Conservation (phyloP, 30 jellyfish, hydroid and myxozoan species). For the Hydractinia symbiolongicarpus region DNA sequence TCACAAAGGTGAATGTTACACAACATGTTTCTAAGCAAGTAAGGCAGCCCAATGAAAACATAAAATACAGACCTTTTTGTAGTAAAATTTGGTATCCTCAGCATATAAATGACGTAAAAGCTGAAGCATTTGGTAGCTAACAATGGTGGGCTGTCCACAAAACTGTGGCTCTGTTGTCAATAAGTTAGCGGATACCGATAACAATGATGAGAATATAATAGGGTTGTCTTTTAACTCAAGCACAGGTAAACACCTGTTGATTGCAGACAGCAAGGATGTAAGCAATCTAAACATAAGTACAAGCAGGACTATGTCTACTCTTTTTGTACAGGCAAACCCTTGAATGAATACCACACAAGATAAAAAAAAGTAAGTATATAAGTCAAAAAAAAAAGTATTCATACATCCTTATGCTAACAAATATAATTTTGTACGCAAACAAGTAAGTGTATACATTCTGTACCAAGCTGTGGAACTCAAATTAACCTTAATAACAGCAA, state of each 20-base stretch:
- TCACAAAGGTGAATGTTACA: too few species aligned
- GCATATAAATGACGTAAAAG: slow-evolving; percentile 59
- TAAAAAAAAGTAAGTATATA: too few species aligned
- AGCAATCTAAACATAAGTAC: neutral
- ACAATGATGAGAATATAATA: neutral
- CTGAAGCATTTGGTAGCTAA: slow-evolving; percentile 43
- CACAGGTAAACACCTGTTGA: slow-evolving; percentile 12
- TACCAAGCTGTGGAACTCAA: too few species aligned
- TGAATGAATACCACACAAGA: too few species aligned
- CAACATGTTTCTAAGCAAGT: too few species aligned
- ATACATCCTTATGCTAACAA: too few species aligned
- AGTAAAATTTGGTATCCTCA: slow-evolving; percentile 41
- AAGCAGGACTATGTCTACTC: neutral
- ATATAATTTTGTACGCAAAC: too few species aligned
- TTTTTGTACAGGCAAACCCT: neutral
- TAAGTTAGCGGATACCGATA: slow-evolving; percentile 4
- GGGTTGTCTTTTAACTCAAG: neutral
- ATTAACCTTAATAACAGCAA: too few species aligned
- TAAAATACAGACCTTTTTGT: slow-evolving; percentile 25
- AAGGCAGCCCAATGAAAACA: neutral
- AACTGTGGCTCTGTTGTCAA: slow-evolving; percentile 33
- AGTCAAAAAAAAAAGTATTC: too few species aligned
- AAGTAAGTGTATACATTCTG: too few species aligned
- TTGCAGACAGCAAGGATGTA: slow-evolving; percentile 7
- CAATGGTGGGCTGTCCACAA: slow-evolving; percentile 1